Conservation (phyloP, 2,113 vertebrate species). For the Leucoraja erinaceus region DNA sequence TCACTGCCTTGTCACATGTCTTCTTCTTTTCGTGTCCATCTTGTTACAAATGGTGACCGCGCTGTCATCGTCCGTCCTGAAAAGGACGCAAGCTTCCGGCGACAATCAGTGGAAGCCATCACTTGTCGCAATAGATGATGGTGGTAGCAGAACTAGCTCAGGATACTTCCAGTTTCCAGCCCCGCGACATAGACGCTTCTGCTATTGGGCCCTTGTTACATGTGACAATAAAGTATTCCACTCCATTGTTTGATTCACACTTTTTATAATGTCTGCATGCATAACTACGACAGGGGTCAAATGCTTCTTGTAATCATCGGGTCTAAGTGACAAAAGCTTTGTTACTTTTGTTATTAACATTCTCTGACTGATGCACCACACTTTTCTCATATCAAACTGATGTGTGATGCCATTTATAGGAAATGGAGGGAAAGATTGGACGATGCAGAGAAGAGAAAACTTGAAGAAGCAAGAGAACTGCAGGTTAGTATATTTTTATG, state of each 20-base stretch:
- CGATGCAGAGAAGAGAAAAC: constrained; percentile 79
- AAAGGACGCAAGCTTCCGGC: too few species aligned
- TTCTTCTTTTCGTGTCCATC: too few species aligned
- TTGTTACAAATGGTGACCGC: too few species aligned
- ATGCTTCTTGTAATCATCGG: neutral
- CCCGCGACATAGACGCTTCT: too few species aligned
- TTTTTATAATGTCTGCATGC: neutral
- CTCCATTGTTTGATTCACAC: neutral
- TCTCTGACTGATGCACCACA: neutral
- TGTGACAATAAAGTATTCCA: too few species aligned
- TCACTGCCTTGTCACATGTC: too few species aligned
- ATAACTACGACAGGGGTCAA: neutral
- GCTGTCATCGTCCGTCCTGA: too few species aligned
- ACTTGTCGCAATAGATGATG: too few species aligned
- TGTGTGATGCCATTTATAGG: constrained; percentile 50
- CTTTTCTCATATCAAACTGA: neutral
- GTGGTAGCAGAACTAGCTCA: too few species aligned
- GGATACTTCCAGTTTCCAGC: too few species aligned
- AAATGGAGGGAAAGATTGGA: constrained; percentile 86
- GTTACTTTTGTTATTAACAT: neutral
- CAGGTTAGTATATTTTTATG: constrained; percentile 55
- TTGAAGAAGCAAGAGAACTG: constrained; percentile 77
- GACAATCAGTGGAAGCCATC: too few species aligned
- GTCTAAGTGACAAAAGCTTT: neutral
- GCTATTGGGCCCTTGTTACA: too few species aligned